Conservation (phyloP, 1,140 invertebrate genomes). For the Vollenhovia emeryi region DNA sequence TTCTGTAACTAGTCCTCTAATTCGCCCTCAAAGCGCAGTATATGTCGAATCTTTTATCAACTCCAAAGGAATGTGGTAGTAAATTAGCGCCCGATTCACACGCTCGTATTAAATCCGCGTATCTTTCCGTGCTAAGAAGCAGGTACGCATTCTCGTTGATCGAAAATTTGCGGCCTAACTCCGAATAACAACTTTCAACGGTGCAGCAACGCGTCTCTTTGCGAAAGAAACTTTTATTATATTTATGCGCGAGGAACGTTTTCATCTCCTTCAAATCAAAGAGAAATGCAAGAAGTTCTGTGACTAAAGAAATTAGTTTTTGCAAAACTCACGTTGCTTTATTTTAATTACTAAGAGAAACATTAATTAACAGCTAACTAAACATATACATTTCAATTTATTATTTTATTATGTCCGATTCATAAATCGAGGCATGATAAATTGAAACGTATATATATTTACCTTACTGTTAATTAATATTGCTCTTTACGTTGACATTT, state of each 20-base stretch:
- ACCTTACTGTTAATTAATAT: background rate
- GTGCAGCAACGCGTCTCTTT: background rate
- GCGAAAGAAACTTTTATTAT: background rate
- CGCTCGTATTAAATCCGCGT: background rate
- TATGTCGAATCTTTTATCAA: slow-evolving; percentile 19
- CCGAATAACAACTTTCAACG: background rate
- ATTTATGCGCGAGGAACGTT: background rate
- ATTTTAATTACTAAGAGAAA: no score
- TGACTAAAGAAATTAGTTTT: background rate
- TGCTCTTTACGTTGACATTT: background rate
- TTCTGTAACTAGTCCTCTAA: background rate
- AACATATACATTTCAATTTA: no score
- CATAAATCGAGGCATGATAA: no score
- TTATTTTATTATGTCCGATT: no score
- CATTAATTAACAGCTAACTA: no score
- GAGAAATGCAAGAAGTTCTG: background rate
- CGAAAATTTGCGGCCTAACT: background rate
- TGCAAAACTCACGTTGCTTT: background rate
- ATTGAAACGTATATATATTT: background rate
- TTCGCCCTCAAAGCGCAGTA: background rate
- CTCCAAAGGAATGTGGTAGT: background rate
- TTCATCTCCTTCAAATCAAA: background rate
- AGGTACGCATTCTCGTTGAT: background rate
- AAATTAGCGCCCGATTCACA: slow-evolving; percentile 36
- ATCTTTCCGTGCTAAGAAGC: slow-evolving; percentile 9